phyloP scores from a whole-genome alignment of 2,113 vertebrate species.

The Dicaeum eximium region DNA sequence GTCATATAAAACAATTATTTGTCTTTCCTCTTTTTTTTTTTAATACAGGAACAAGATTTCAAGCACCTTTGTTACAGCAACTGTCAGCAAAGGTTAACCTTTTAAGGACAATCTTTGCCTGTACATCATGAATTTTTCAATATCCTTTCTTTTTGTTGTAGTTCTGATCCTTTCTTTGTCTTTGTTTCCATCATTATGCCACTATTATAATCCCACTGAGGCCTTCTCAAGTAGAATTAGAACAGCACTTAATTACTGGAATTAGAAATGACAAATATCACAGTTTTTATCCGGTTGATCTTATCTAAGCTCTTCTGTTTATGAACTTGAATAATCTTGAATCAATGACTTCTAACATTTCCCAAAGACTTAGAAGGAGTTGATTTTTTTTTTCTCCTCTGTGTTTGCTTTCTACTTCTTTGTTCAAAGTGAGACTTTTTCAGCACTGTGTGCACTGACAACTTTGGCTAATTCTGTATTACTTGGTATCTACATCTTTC shows the following conservation, averaged over 20 bases:
- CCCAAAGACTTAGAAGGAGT: constrained; percentile 37
- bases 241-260: constrained; percentile 77
- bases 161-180: constrained; percentile 71
- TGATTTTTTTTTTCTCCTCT: background rate
- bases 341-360: constrained; percentile 68
- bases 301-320: constrained; percentile 66
- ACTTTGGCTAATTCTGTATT: background rate
- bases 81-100: constrained; percentile 18
- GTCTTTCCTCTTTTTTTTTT: background rate
- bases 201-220: constrained; percentile 76
- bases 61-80: background rate
- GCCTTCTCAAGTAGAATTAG: constrained; percentile 72
- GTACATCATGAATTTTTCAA: constrained; percentile 72
- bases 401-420: constrained; percentile 13
- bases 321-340: constrained; percentile 75
- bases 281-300: constrained; percentile 71
- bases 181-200: constrained; percentile 72
- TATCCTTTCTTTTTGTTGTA: constrained; percentile 60
- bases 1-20: background rate
- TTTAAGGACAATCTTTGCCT: constrained; percentile 8
- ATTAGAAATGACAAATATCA: constrained; percentile 79
- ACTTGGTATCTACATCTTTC: background rate
- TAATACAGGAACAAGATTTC: background rate
- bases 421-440: background rate
- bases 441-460: background rate